Percentiles rank a stretch among this genome's conserved stretches.
Conservation (phyloP, 2,888 invertebrate species). For the Amphipoea oculea region DNA sequence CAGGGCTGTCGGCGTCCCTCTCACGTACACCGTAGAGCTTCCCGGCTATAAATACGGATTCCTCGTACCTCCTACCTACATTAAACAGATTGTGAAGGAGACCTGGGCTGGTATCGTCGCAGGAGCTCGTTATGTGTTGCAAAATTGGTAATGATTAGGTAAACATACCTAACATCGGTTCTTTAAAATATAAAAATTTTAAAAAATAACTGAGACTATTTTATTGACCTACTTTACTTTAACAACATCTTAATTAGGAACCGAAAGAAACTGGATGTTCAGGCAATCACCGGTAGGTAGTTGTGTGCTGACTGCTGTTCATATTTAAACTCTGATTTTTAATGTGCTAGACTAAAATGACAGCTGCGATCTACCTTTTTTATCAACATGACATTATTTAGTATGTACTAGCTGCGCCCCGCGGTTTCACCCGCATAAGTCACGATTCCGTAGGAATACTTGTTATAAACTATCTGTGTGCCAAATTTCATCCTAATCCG, state of each 20-base stretch:
- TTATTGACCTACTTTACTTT: slow-evolving; percentile 30
- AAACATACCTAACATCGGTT: not conserved
- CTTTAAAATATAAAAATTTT: not conserved
- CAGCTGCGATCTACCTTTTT: too few relatives aligned
- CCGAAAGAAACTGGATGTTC: not conserved
- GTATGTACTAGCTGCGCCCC: not conserved
- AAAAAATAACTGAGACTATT: not conserved
- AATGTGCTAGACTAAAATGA: too few relatives aligned
- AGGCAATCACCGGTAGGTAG: not conserved
- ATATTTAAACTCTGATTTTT: not conserved
- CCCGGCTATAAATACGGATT: slow-evolving; percentile 91
- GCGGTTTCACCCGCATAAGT: too few relatives aligned
- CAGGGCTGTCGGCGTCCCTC: slow-evolving; percentile 89
- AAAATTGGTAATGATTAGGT: slow-evolving; percentile 57
- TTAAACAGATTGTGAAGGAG: slow-evolving; percentile 90
- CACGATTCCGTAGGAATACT: too few relatives aligned
- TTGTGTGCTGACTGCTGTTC: not conserved
- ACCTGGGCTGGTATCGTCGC: slow-evolving; percentile 91
- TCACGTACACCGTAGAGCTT: slow-evolving; percentile 92
- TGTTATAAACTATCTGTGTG: too few relatives aligned
- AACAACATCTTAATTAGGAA: not conserved
- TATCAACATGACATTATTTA: too few relatives aligned
- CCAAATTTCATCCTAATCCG: too few relatives aligned
- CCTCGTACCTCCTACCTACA: slow-evolving; percentile 89
- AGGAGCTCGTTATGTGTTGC: slow-evolving; percentile 79